These are phyloP conservation scores for Lamprotornis superbus DNA, from an alignment of 2,113 vertebrate species.

Conservation along the genomic window DNA sequence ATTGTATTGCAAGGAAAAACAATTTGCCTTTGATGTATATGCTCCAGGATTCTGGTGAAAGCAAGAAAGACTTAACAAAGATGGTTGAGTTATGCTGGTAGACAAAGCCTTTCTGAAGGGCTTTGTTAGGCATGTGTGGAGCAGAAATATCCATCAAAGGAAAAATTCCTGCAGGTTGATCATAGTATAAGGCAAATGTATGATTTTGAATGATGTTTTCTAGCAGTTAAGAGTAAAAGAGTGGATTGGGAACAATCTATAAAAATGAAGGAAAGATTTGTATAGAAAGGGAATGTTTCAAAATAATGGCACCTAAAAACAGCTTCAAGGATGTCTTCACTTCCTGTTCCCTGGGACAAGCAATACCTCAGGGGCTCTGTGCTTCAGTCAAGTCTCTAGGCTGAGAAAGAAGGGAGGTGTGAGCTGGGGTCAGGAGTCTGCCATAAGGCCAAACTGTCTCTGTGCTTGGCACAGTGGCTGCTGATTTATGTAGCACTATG, in stretches of 20 bases:
- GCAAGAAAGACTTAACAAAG: background rate
- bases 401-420: background rate
- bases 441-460: background rate
- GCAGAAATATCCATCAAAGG: background rate
- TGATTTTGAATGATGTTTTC: background rate
- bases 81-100: background rate
- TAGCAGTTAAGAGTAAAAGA: background rate
- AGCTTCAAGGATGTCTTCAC: background rate
- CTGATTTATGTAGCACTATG: background rate
- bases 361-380: background rate
- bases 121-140: background rate
- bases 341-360: background rate
- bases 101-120: background rate
- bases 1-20: background rate
- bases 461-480: background rate
- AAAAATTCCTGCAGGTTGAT: background rate
- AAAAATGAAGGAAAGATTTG: background rate
- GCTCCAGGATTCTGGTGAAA: background rate
- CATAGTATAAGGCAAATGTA: background rate
- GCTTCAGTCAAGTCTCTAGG: background rate
- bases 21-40: fast-evolving
- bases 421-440: background rate
- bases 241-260: background rate
- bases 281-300: background rate
- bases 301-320: background rate